A percentile compares a stretch with the other conserved stretches of the same genome.
phyloP scores from a whole-genome alignment of 2,113 vertebrate genomes.

The Malurus cyaneus region DNA sequence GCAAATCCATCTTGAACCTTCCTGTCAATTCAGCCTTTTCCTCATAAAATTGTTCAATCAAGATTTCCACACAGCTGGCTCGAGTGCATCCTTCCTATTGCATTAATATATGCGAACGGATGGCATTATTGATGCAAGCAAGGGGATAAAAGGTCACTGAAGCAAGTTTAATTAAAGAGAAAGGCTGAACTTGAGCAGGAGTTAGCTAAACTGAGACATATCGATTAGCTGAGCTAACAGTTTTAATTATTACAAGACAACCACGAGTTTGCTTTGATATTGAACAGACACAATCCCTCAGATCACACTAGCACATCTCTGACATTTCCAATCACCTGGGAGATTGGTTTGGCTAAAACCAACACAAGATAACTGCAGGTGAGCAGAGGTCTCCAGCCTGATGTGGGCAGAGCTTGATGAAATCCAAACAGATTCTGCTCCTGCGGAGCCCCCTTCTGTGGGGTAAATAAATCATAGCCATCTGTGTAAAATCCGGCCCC shows the following conservation, averaged over 20 bases:
- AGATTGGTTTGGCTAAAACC: background rate
- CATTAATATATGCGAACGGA: background rate
- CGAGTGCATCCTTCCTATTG: background rate
- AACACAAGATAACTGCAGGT: background rate
- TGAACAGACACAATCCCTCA: background rate
- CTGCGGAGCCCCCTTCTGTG: background rate
- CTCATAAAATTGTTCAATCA: background rate
- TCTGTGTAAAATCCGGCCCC: background rate
- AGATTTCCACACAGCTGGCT: background rate
- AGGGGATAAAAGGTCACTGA: conserved; percentile 19
- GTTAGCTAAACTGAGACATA: conserved; percentile 13
- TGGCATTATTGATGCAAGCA: background rate
- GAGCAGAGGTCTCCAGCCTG: background rate
- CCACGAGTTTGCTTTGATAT: background rate
- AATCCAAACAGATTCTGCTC: background rate
- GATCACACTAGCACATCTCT: background rate
- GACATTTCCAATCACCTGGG: background rate
- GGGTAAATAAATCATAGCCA: background rate
- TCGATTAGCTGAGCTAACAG: background rate
- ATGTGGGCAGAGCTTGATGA: background rate
- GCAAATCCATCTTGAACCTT: background rate
- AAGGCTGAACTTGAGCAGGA: background rate
- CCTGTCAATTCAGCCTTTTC: background rate
- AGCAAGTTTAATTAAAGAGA: conserved; percentile 28
- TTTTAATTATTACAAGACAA: conserved; percentile 26